Conservation (phyloP, 2,888 invertebrate species). For the Leucophenga maculata region DNA sequence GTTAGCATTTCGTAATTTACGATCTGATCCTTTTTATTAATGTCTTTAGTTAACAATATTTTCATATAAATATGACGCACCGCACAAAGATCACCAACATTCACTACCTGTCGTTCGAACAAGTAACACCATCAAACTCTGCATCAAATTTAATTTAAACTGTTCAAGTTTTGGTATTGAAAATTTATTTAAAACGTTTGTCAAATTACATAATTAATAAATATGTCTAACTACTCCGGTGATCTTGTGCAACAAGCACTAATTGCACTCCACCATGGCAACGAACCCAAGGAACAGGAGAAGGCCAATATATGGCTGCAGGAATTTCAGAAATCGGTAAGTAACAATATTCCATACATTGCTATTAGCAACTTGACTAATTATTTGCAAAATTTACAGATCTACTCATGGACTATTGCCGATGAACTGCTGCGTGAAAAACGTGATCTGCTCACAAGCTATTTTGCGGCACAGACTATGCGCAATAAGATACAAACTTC, state of each 20-base stretch:
- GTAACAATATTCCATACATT: constrained; percentile 39
- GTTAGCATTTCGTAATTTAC: no score
- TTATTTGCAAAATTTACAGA: constrained; percentile 74
- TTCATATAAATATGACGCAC: no score
- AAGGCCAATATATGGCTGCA: constrained; percentile 94
- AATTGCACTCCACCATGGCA: constrained; percentile 88
- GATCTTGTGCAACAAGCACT: constrained; percentile 85
- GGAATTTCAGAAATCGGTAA: constrained; percentile 95
- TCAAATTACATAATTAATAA: constrained; percentile 16
- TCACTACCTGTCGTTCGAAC: no score
- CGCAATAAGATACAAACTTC: constrained; percentile 93
- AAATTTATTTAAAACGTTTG: constrained; percentile 15
- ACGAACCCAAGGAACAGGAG: constrained; percentile 88
- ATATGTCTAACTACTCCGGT: constrained; percentile 75
- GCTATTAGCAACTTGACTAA: background rate
- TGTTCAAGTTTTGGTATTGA: background rate
- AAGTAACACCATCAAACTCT: no score
- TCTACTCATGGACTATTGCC: constrained; percentile 97
- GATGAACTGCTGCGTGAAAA: constrained; percentile 94
- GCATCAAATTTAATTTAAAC: no score
- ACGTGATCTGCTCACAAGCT: constrained; percentile 91
- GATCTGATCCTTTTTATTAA: no score
- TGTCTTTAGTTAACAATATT: no score
- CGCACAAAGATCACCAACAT: no score
- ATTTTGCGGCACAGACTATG: constrained; percentile 99